These are phyloP conservation scores for Alcedo atthis DNA, from an alignment of 2,797 vertebrate genomes.

Conservation along the genomic window DNA sequence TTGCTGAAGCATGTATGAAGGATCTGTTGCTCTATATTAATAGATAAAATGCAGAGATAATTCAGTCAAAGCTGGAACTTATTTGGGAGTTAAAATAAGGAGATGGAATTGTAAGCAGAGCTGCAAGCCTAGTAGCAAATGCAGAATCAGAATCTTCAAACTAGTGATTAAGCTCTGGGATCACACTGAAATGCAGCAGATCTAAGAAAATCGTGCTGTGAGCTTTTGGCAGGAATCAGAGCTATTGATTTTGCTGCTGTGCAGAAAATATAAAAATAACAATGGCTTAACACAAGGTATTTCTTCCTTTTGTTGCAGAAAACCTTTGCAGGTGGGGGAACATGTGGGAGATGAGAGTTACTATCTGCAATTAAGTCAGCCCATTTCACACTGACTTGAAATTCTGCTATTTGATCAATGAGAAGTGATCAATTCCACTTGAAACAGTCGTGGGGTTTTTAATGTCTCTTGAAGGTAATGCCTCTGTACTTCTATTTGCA, in stretches of 20 bases:
- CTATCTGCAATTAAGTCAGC: not conserved
- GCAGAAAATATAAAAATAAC: not conserved
- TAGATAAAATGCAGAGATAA: not conserved
- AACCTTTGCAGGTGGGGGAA: not conserved
- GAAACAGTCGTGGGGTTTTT: not conserved
- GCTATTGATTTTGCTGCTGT: conserved; percentile 3
- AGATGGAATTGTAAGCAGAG: not conserved
- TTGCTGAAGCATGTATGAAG: not conserved
- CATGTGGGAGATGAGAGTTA: not conserved
- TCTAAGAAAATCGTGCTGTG: not conserved
- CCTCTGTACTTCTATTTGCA: not conserved
- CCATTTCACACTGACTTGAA: not conserved
- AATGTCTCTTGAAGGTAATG: not conserved
- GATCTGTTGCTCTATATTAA: not conserved
- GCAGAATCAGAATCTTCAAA: not conserved
- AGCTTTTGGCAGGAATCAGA: not conserved
- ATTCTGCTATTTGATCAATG: not conserved
- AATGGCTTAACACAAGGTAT: not conserved
- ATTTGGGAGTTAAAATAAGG: not conserved
- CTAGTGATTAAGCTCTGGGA: not conserved
- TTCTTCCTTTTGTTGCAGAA: not conserved
- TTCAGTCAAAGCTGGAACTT: not conserved
- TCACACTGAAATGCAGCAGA: not conserved
- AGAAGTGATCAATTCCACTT: not conserved
- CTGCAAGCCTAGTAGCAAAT: not conserved